Percentiles rank a stretch among this genome's conserved stretches.
Evolutionary conservation across 2,888 invertebrate genomes (phyloP).

Genomic region (Cephonodes hylas): DNA sequence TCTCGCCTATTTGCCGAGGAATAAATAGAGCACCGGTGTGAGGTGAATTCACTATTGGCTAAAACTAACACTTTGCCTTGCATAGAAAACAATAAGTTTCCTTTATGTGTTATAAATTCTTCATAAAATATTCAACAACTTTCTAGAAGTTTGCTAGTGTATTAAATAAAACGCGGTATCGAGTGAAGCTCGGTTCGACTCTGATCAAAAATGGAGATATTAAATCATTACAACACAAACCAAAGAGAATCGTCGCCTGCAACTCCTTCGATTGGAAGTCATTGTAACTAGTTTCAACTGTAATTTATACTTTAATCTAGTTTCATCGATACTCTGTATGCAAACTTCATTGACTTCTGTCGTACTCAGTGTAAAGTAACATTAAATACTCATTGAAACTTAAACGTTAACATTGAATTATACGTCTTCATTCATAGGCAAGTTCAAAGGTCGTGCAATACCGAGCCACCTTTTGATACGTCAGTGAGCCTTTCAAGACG

Average conservation of each 20-base stretch:
- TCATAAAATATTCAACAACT: not conserved
- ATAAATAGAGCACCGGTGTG: slow-evolving; percentile 13
- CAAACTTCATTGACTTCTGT: not conserved
- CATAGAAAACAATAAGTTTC: not conserved
- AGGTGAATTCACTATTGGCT: not conserved
- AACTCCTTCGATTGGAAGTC: not conserved
- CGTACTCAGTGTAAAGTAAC: not conserved
- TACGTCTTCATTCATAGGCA: not conserved
- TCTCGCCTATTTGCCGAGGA: slow-evolving; percentile 5
- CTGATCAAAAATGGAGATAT: not conserved
- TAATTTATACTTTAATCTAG: slow-evolving; percentile 1
- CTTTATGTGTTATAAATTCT: not conserved
- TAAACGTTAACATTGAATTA: not conserved
- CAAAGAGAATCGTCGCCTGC: not conserved
- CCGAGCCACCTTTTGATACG: slow-evolving; percentile 52
- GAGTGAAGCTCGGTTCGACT: not conserved
- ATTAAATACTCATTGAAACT: not conserved
- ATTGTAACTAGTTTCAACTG: not conserved
- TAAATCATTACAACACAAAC: not conserved
- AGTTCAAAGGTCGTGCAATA: not conserved
- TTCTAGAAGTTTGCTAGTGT: not conserved
- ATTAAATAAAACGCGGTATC: not conserved
- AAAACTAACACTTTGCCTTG: not conserved
- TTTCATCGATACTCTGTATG: not conserved
- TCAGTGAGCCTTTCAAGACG: slow-evolving; percentile 47